Evolutionary conservation across 2,797 vertebrate genomes (phyloP), one percentile per base, ranked within the genome.

Genomic region (Astyanax mexicanus): DNA sequence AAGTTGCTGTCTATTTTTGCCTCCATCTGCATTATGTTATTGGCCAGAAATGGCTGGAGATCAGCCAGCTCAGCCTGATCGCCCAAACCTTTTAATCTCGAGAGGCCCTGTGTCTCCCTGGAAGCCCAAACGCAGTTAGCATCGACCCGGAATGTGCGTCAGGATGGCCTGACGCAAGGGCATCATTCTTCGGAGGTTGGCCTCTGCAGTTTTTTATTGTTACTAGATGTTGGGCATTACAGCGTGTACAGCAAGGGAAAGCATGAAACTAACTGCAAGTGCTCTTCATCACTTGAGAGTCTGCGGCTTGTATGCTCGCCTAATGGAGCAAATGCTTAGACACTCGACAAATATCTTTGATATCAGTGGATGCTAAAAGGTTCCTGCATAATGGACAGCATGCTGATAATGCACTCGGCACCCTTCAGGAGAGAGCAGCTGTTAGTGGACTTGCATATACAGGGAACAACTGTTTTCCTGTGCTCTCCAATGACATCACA

Each of bases 121-220:
- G 62, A 73, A 73, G 75, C 35, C 49, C 42, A 49, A 80, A 80
- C 51, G 67, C 67, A 17, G 61, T 82, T 82, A 76, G 73, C 73
- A 81, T 83, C 79, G 79, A 83, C 69, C 74, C 57, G 40, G 29
- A 42, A 45, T 61, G 61, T 79, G 77, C 58, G 37, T 76, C 78
- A 76, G n/a, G 49, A 65, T 9, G 15, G 12, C 35, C 47, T 40
- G 51, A 77, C 58, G 25, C 52, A 25, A 7, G 47, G 44, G 47
- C 73, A 81, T 79, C 66, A 72, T 55, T 76, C 76, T 81, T 71
- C 71, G 61, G 69, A 42, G 29, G 51, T 72, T 45, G 27, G 4
- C 52, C 54, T 65, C 58, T 55, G 58, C 74, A 55, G 69, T 62
- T 71, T 49, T 45, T 68, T 44, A 54, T 35, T 58, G 37, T 42